A percentile compares a stretch with the other conserved stretches of the same genome.
These are phyloP conservation scores for Microplitis manilae DNA, from an alignment of 2,888 invertebrate genomes.

Conservation along the genomic window DNA sequence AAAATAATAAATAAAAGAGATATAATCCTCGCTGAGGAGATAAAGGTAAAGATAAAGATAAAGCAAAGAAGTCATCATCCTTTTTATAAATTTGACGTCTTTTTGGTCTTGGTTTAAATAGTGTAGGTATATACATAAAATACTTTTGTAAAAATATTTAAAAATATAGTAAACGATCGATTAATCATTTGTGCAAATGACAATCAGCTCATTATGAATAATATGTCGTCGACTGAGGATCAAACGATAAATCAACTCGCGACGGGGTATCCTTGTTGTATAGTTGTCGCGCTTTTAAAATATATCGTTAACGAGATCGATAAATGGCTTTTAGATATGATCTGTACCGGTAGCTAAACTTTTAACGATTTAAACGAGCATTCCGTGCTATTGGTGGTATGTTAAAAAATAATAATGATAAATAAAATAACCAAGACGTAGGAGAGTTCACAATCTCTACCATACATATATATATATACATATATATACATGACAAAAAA, in stretches of 20 bases:
- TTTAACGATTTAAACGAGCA: constrained; percentile 21
- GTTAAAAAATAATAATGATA: not conserved
- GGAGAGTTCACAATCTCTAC: not conserved
- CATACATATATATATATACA: too few relatives aligned
- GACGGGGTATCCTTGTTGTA: constrained; percentile 31
- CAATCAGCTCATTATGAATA: constrained; percentile 50
- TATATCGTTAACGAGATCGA: constrained; percentile 49
- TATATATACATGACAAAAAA: too few relatives aligned
- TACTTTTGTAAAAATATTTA: too few relatives aligned
- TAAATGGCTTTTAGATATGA: constrained; percentile 40
- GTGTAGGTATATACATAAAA: not conserved
- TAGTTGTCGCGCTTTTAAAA: constrained; percentile 18
- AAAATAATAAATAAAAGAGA: not conserved
- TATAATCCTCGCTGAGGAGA: constrained; percentile 9
- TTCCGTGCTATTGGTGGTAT: not conserved
- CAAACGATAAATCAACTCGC: constrained; percentile 35
- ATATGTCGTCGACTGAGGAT: constrained; percentile 29
- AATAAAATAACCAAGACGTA: constrained; percentile 12
- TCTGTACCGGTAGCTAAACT: constrained; percentile 23
- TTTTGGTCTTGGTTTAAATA: not conserved
- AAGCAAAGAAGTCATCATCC: constrained; percentile 9
- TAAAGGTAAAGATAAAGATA: constrained; percentile 15
- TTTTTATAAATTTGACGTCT: not conserved
- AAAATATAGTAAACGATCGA: constrained; percentile 17
- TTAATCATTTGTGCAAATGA: constrained; percentile 47